These are phyloP conservation scores for Drosophila mojavensis DNA, from an alignment of 1,140 invertebrate species.

Conservation along the genomic window DNA sequence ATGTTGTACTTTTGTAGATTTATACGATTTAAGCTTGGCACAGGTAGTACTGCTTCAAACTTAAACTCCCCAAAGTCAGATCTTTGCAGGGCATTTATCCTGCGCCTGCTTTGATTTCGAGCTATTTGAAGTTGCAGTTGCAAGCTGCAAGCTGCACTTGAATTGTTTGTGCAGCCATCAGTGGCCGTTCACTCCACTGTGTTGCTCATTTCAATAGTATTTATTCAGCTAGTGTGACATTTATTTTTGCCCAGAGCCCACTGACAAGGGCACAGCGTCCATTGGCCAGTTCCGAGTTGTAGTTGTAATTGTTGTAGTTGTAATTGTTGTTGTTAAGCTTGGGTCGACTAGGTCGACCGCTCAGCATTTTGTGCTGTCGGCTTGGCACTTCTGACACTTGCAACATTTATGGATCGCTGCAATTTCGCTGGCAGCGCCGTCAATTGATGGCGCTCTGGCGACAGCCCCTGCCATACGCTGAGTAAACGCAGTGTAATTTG, in stretches of 20 bases:
- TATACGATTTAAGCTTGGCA: no score
- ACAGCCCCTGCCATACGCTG: background rate
- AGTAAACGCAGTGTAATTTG: conserved; percentile 53
- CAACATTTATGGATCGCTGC: conserved; percentile 75
- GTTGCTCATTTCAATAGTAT: conserved; percentile 70
- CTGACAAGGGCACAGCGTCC: conserved; percentile 44
- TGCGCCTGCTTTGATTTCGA: background rate
- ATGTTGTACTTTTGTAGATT: no score
- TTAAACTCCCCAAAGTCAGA: no score
- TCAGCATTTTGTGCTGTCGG: conserved; percentile 63
- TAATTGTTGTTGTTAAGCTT: conserved; percentile 38
- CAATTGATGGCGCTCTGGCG: conserved; percentile 15
- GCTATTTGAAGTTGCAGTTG: background rate
- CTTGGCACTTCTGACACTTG: conserved; percentile 78
- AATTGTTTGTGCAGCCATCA: conserved; percentile 64
- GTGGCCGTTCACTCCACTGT: background rate
- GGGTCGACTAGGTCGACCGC: conserved; percentile 47
- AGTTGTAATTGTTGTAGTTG: conserved; percentile 14
- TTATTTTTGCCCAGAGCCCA: conserved; percentile 65
- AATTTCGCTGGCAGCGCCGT: conserved; percentile 49
- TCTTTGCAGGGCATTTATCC: no score
- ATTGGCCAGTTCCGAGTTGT: background rate
- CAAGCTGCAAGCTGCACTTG: conserved; percentile 42
- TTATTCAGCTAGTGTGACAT: conserved; percentile 75
- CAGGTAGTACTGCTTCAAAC: no score